Evolutionary conservation across 2,888 invertebrate species (phyloP), one percentile per base, ranked within the genome.

Genomic region (Drosophila heteroneura): DNA sequence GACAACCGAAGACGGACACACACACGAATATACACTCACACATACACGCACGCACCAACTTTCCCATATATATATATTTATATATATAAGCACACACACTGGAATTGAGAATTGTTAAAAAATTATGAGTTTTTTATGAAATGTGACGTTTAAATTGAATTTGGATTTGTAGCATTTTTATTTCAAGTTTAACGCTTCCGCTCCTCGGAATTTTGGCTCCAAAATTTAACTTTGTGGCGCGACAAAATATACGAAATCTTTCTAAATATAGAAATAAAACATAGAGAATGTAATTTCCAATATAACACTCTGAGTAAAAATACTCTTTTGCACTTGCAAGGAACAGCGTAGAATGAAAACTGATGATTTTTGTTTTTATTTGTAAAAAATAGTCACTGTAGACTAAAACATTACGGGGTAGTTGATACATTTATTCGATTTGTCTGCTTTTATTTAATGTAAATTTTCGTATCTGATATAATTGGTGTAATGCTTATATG

Each of bases 61-160:
- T 47, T 49, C 41, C n/a, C 35, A 26, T 28, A 28, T 28, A 0
- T 28, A 28, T 28, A 28, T 28, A 26, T 26, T 3, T 26, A 26
- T 26, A 26, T 30, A 7, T 26, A 26, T 26, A 26, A 26, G 35
- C 22, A 35, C 37, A 37, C 6, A 10, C 19, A 33, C 52, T 37
- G 58, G 37, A 64, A 57, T 39, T n/a, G 26, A 51, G 28, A 57
- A 53, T 71, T 64, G 37, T 39, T 39, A n/a, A 33, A 52, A 70
- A 84, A 83, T 69, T 75, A 79, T 89, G 70, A 70, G 73, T 75
- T 66, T 70, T 72, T 71, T 79, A 75, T 79, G 87, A 74, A 67
- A 57, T 70, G 73, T 69, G 90, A 82, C 70, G 76, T 70, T 81
- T 70, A 72, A 78, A 88, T 88, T 88, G 67, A 85, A 83, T 85